Evolutionary conservation across 2,888 invertebrate species (phyloP).

Genomic region (Entomobrya proxima): DNA sequence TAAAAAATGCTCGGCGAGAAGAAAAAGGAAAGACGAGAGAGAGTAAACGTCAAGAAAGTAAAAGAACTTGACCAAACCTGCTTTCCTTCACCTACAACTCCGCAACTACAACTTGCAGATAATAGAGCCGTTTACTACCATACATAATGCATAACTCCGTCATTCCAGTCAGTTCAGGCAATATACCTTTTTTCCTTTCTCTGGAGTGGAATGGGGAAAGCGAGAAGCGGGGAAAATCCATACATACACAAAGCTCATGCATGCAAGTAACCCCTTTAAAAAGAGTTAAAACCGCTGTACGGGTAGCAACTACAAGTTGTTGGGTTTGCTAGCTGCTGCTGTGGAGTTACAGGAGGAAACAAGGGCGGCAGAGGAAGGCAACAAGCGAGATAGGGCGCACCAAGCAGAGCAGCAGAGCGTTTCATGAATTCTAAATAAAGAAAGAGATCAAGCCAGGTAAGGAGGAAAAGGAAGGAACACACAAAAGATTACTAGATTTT

Average conservation of each 20-base stretch:
- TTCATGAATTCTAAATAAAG: slow-evolving; percentile 62
- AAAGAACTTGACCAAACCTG: slow-evolving; percentile 31
- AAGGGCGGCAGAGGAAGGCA: not conserved
- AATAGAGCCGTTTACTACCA: slow-evolving; percentile 44
- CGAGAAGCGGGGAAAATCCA: not conserved
- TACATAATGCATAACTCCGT: slow-evolving; percentile 28
- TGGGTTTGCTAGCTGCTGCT: not conserved
- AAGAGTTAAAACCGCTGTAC: slow-evolving; percentile 52
- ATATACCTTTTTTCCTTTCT: not conserved
- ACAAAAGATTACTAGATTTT: slow-evolving; percentile 44
- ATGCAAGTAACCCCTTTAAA: slow-evolving; percentile 40
- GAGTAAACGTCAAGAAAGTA: slow-evolving; percentile 50
- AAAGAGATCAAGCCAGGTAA: slow-evolving; percentile 29
- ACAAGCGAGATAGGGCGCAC: not conserved
- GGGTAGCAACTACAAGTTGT: slow-evolving; percentile 30
- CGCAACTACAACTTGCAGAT: slow-evolving; percentile 4
- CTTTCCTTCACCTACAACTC: slow-evolving; percentile 20
- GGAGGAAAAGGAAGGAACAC: not conserved
- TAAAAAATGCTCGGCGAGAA: not conserved
- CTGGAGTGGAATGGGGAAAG: not conserved
- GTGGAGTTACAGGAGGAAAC: not conserved
- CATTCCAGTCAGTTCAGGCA: not conserved
- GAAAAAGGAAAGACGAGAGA: not conserved
- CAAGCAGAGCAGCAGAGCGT: too few species aligned
- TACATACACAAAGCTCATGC: slow-evolving; percentile 1